Conservation (phyloP, 2,113 vertebrate genomes). For the Scomber colias region DNA sequence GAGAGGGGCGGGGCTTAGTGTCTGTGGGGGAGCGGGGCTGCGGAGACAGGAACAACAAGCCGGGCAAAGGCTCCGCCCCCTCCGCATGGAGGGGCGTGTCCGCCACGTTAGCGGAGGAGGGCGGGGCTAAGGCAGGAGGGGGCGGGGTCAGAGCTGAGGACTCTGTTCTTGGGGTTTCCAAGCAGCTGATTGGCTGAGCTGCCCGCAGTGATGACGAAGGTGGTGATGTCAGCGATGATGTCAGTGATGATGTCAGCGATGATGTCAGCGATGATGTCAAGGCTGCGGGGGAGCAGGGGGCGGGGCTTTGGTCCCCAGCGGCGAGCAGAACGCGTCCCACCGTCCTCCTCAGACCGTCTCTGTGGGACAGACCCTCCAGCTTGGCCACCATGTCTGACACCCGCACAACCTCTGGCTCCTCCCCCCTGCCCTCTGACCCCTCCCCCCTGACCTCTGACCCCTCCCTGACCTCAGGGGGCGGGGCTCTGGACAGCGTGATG, state of each 20-base stretch:
- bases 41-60: constrained; percentile 89
- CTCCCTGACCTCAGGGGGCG: background rate
- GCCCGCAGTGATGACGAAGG: background rate
- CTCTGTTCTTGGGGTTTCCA: background rate
- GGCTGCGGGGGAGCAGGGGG: constrained; percentile 9
- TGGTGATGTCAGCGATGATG: background rate
- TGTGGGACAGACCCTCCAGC: constrained; percentile 90
- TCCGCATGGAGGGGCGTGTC: background rate
- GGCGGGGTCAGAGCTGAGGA: background rate
- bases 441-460: constrained; percentile 31
- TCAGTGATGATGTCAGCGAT: background rate
- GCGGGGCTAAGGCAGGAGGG: background rate
- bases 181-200: background rate
- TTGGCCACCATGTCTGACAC: constrained; percentile 96
- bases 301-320: background rate
- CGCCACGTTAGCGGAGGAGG: background rate
- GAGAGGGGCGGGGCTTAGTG: background rate
- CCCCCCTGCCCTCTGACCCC: constrained; percentile 50
- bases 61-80: constrained; percentile 88
- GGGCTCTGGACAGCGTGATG: constrained; percentile 54
- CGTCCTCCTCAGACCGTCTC: constrained; percentile 89
- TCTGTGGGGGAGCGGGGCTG: background rate
- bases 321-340: constrained; percentile 90
- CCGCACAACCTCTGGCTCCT: constrained; percentile 85
- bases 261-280: background rate